A percentile compares a stretch with the other conserved stretches of the same genome.
phyloP scores from a whole-genome alignment of 1,140 invertebrate genomes.

The Lutraria rhynchaena region DNA sequence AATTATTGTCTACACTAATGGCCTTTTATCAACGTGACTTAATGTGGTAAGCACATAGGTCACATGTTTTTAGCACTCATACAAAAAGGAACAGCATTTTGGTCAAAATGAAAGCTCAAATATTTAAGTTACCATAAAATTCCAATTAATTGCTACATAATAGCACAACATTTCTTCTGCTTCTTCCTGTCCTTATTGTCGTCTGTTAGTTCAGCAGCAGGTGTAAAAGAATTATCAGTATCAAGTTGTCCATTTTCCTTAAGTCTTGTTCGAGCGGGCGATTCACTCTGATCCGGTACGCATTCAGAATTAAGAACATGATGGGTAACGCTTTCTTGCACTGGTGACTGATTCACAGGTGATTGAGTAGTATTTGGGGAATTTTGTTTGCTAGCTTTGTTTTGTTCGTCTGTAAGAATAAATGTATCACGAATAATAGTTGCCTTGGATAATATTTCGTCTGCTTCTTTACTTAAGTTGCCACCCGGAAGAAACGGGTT shows the following conservation, averaged over 20 bases:
- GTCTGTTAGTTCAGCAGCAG: constrained; percentile 59
- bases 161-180: constrained; percentile 72
- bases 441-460: constrained; percentile 93
- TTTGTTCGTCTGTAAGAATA: constrained; percentile 68
- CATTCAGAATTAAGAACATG: constrained; percentile 18
- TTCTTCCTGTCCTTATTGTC: constrained; percentile 73
- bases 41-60: too few relatives aligned
- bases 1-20: too few relatives aligned
- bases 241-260: constrained; percentile 73
- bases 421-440: constrained; percentile 79
- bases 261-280: constrained; percentile 47
- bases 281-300: constrained; percentile 26
- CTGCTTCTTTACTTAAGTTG: constrained; percentile 95
- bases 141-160: constrained; percentile 65
- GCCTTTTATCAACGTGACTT: too few relatives aligned
- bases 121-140: neutral
- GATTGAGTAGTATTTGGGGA: neutral
- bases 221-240: constrained; percentile 61
- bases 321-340: constrained; percentile 22
- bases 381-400: constrained; percentile 27
- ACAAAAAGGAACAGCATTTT: too few relatives aligned
- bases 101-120: neutral
- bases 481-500: constrained; percentile 98
- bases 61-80: too few relatives aligned
- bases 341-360: constrained; percentile 17